Percentiles rank a stretch among this genome's conserved stretches.
Conservation (phyloP, 2,113 vertebrate species). For the Microcebus murinus region DNA sequence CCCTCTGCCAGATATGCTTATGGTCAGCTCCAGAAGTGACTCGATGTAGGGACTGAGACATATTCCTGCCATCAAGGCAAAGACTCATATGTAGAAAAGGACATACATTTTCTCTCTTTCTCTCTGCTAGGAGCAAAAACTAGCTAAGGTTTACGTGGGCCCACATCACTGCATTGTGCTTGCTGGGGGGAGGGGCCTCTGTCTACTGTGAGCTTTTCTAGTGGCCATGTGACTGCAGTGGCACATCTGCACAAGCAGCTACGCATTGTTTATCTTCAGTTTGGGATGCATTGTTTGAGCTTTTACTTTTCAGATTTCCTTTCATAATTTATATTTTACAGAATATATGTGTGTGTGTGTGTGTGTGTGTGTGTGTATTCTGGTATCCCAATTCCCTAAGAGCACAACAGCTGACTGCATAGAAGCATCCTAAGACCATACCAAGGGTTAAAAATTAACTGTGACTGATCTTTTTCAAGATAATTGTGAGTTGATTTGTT, state of each 20-base stretch:
- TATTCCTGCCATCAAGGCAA: not conserved
- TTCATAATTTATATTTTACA: not conserved
- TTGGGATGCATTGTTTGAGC: not conserved
- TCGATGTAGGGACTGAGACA: not conserved
- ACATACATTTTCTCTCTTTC: not conserved
- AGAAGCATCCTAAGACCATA: not conserved
- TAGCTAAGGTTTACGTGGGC: not conserved
- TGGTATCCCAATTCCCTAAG: too few relatives aligned
- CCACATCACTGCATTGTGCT: fast-evolving
- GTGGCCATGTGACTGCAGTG: fast-evolving
- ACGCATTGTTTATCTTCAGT: not conserved
- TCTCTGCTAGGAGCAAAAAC: not conserved
- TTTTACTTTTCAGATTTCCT: not conserved
- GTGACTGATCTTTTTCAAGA: not conserved
- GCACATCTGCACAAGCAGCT: fast-evolving
- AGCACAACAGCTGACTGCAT: fast-evolving
- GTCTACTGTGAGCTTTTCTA: fast-evolving
- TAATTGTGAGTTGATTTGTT: not conserved
- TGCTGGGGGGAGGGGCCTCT: fast-evolving
- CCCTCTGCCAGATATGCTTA: not conserved
- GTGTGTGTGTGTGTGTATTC: too few relatives aligned
- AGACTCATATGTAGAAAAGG: not conserved
- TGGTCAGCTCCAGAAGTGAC: not conserved
- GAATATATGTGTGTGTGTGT: too few relatives aligned
- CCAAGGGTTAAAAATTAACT: not conserved